Base-by-base conservation (phyloP, 2,888 invertebrate species). In the Synergus gifuensis region DNA sequence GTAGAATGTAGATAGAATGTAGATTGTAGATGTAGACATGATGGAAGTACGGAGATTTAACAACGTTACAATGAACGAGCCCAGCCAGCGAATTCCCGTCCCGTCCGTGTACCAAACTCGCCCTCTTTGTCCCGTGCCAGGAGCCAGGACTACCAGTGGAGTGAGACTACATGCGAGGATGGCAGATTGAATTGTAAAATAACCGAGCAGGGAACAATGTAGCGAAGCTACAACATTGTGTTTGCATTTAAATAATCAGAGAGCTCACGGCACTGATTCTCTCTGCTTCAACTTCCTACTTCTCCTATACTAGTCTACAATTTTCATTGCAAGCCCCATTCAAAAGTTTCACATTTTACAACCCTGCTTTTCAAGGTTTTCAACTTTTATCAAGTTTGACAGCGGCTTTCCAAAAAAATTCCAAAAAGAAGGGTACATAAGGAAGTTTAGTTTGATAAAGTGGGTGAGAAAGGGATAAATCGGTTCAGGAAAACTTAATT, bases 191-290 rank as follows among this genome's bases (percentile, higher is more conserved):
- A 91, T 91, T 90, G 90, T 91, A 90, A 91, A 91, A 91, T 90
- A 91, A 91, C 91, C 89, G 86, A 86, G 87, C 86, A 87, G 88
- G 86, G 88, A 89, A 90, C 90, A 90, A 89, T 90, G 87, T 86
- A 84, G 86, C 88, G 83, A 85, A 86, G 88, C 86, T 90, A 90
- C 90, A 90, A 90, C 90, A 89, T 89, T 89, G 88, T 91, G 91
- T 91, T 91, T 91, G 91, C 91, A 91, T 91, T 91, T 91, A 90
- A 91, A 91, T 91, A 91, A 91, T 91, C 91, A 87, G 91, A 87
- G 87, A 90, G 86, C 86, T 86, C 81, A 82, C 81, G 81, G 81
- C 54, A 73, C 54, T 36, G 40, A 73, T 73, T 73, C 54, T 54
- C 54, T 73, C 54, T 28, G 54, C 73, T 73, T 36, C 73, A 73